Evolutionary conservation across 2,113 vertebrate species (phyloP).

Genomic region (Passer montanus): DNA sequence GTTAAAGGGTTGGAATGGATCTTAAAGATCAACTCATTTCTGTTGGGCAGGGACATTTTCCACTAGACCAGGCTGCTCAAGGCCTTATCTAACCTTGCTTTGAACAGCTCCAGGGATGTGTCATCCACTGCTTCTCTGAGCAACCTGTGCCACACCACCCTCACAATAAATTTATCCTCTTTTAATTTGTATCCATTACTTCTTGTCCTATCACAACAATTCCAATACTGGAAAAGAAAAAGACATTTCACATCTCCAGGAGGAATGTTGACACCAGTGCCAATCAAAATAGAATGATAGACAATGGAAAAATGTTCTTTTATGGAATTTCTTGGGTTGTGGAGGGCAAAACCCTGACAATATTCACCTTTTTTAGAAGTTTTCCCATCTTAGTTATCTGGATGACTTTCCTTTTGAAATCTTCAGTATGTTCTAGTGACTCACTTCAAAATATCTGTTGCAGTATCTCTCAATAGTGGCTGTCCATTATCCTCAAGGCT

Average conservation of each 20-base stretch:
- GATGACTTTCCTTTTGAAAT: background rate
- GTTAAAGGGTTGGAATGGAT: background rate
- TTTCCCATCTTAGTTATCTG: background rate
- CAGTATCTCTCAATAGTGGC: accelerated
- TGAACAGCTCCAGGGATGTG: background rate
- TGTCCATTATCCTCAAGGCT: background rate
- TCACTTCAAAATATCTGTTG: background rate
- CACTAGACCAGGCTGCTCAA: background rate
- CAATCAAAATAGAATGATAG: background rate
- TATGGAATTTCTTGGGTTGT: background rate
- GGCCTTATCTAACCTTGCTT: background rate
- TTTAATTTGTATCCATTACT: background rate
- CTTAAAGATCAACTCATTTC: background rate
- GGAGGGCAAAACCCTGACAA: background rate
- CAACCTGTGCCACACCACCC: background rate
- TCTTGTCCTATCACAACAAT: background rate
- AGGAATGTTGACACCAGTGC: background rate
- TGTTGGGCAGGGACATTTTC: background rate
- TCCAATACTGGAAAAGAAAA: background rate
- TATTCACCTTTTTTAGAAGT: background rate
- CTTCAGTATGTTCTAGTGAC: background rate
- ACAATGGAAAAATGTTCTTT: background rate
- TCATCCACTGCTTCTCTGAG: background rate
- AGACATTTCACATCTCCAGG: background rate
- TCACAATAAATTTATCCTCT: background rate